These are phyloP conservation scores for Temnothorax longispinosus DNA, from an alignment of 1,140 invertebrate genomes.

Conservation along the genomic window DNA sequence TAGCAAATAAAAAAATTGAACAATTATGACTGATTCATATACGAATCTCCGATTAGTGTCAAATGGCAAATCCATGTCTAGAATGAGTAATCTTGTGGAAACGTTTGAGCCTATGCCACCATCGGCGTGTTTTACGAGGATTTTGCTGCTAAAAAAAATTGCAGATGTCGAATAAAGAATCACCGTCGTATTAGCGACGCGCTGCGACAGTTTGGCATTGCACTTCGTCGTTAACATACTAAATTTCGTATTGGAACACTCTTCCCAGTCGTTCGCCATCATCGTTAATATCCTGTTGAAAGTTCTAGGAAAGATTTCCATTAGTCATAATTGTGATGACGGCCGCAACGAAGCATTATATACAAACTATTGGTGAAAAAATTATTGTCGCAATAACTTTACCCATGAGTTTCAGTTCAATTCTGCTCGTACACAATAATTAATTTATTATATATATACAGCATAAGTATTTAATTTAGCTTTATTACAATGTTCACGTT, in stretches of 20 bases:
- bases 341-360: background rate
- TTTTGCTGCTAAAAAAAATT: background rate
- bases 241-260: background rate
- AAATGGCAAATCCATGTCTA: slow-evolving; percentile 24
- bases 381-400: background rate
- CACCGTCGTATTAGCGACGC: background rate
- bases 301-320: slow-evolving; percentile 19
- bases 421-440: background rate
- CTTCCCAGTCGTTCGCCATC: slow-evolving; percentile 26
- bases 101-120: background rate
- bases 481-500: background rate
- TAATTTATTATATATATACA: slow-evolving; percentile 5
- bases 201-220: slow-evolving; percentile 14
- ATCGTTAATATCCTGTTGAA: slow-evolving; percentile 26
- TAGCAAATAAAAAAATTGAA: background rate
- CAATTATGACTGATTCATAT: slow-evolving; percentile 18
- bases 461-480: slow-evolving; percentile 15
- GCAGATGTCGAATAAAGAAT: background rate
- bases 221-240: background rate
- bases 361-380: background rate
- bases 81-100: background rate
- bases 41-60: background rate
- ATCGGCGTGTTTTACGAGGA: background rate
- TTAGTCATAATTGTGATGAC: background rate
- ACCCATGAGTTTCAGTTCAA: background rate